phyloP scores from a whole-genome alignment of 2,888 invertebrate species.

The Diploptera punctata region DNA sequence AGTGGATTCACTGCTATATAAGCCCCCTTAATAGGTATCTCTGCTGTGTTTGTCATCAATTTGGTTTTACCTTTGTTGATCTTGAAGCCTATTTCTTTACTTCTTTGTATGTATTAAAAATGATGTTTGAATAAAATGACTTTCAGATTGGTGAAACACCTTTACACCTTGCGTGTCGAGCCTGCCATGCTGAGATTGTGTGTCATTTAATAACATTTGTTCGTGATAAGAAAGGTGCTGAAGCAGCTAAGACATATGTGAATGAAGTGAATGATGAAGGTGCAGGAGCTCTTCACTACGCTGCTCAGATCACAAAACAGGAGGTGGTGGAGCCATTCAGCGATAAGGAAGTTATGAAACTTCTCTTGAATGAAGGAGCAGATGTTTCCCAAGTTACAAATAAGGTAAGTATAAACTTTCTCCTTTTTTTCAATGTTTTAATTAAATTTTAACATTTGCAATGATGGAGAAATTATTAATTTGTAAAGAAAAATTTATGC shows the following conservation, averaged over 20 bases:
- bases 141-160: conserved; percentile 91
- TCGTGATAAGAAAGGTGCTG: conserved; percentile 75
- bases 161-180: conserved; percentile 90
- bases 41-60: no score
- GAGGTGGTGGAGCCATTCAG: conserved; percentile 79
- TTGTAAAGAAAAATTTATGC: no score
- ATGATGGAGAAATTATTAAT: no score
- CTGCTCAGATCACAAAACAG: conserved; percentile 86
- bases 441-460: no score
- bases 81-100: no score
- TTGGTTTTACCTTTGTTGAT: no score
- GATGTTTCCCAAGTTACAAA: conserved; percentile 86
- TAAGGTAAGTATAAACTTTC: no score
- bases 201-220: conserved; percentile 85
- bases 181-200: conserved; percentile 85
- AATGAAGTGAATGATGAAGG: conserved; percentile 91
- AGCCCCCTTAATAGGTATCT: no score
- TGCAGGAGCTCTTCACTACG: conserved; percentile 93
- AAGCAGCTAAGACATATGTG: conserved; percentile 82
- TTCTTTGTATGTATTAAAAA: no score
- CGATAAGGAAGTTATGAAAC: conserved; percentile 81
- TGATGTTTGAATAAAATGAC: neutral
- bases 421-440: no score
- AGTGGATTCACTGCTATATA: no score
- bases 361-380: conserved; percentile 89